Conservation (phyloP, 2,797 vertebrate genomes). For the Podarcis siculus region DNA sequence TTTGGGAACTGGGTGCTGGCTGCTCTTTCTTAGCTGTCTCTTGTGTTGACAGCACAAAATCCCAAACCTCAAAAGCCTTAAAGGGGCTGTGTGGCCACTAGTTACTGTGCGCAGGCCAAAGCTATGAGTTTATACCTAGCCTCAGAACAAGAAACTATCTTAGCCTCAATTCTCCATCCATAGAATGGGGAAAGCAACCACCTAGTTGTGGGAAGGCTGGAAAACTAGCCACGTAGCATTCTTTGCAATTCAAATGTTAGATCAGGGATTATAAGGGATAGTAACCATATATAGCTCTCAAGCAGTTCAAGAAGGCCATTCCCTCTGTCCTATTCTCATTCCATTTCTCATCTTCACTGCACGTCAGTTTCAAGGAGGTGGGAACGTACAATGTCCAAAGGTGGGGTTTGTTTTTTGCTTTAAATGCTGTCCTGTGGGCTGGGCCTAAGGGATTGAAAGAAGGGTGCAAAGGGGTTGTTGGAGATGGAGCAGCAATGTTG, state of each 20-base stretch:
- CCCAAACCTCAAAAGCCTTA: not conserved
- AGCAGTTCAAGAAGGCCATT: not conserved
- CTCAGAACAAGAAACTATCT: not conserved
- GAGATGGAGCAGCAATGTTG: not conserved
- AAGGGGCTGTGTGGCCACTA: not conserved
- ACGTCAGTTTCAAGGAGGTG: not conserved
- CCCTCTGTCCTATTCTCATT: not conserved
- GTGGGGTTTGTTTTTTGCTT: not conserved
- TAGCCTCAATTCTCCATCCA: not conserved
- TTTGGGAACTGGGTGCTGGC: not conserved
- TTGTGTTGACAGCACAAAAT: not conserved
- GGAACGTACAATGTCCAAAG: too few species aligned
- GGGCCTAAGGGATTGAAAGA: not conserved
- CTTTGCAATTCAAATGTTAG: not conserved
- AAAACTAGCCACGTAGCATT: not conserved
- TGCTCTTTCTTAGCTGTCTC: not conserved
- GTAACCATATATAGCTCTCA: not conserved
- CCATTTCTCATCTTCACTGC: not conserved
- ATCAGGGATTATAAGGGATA: not conserved
- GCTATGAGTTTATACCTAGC: not conserved
- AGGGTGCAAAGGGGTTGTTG: not conserved
- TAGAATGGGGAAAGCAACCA: not conserved
- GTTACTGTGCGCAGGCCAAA: not conserved
- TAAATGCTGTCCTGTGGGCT: not conserved
- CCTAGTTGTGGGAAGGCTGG: not conserved